Conservation (phyloP, 2,888 invertebrate genomes). For the Sinodicranocentrus sp. region DNA sequence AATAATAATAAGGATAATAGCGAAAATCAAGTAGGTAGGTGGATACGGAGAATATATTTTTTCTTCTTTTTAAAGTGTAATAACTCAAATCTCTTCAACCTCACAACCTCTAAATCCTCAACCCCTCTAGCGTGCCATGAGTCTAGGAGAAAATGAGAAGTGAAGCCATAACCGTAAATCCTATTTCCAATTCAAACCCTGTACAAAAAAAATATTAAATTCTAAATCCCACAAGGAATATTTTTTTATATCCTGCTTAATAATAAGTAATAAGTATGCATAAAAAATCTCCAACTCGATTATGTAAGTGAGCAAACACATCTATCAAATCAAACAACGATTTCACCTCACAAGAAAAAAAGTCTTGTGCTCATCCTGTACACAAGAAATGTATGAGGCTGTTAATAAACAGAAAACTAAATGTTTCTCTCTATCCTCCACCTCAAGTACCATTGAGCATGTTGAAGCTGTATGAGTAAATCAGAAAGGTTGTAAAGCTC, state of each 20-base stretch:
- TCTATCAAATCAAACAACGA: constrained; percentile 37
- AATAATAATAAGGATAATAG: constrained; percentile 15
- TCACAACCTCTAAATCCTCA: too few species aligned
- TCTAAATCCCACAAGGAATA: constrained; percentile 3
- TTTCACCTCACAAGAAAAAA: constrained; percentile 34
- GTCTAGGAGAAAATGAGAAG: too few species aligned
- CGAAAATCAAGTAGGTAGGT: constrained; percentile 31
- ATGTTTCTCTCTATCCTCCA: too few species aligned
- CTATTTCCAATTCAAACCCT: background rate
- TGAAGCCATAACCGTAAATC: constrained; percentile 40
- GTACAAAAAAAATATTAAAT: background rate
- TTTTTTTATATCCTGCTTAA: background rate
- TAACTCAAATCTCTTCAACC: background rate
- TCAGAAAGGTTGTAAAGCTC: constrained; percentile 1
- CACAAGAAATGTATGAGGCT: too few species aligned
- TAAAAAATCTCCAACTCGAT: background rate
- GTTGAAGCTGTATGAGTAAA: too few species aligned
- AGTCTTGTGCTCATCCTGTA: too few species aligned
- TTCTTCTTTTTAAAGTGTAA: background rate
- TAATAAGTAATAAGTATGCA: too few species aligned
- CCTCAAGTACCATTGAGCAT: constrained; percentile 32
- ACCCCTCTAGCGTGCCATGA: background rate
- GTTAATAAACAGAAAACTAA: too few species aligned
- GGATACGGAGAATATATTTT: too few species aligned
- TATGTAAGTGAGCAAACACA: constrained; percentile 40